Evolutionary conservation across 2,113 vertebrate species (phyloP).

Genomic region (Aegypius monachus): DNA sequence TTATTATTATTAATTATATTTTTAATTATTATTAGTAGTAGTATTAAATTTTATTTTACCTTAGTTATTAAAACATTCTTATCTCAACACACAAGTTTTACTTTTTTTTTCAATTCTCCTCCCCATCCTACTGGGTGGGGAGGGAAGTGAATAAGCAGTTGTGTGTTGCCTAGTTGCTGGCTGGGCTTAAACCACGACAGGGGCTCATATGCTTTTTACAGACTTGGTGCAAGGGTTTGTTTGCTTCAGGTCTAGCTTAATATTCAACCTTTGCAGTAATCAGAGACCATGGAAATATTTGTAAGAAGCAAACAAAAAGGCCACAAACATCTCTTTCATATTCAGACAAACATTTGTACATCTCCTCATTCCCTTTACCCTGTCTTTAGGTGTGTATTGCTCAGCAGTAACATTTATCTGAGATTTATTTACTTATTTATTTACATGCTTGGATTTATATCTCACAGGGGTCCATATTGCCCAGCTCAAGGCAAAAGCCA

Average conservation of each 20-base stretch:
- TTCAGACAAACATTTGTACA: background rate
- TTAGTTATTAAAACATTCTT: too few species aligned
- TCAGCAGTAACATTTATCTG: background rate
- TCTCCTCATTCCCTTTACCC: background rate
- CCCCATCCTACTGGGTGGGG: too few species aligned
- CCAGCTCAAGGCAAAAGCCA: constrained; percentile 15
- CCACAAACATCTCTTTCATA: background rate
- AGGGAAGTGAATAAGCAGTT: too few species aligned
- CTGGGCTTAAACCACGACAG: too few species aligned
- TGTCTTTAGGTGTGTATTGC: background rate
- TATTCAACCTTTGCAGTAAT: background rate
- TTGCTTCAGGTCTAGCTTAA: background rate
- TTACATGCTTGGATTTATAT: background rate
- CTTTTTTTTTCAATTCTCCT: too few species aligned
- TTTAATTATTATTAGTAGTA: too few species aligned
- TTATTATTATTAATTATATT: too few species aligned
- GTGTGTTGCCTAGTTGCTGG: too few species aligned
- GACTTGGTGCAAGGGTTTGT: background rate
- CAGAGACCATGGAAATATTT: background rate
- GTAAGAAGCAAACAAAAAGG: background rate
- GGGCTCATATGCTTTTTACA: background rate
- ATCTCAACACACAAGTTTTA: too few species aligned
- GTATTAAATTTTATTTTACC: too few species aligned
- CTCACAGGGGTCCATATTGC: background rate
- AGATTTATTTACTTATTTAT: background rate